A percentile compares a stretch with the other conserved stretches of the same genome.
Conservation (phyloP, 2,888 invertebrate species). For the Leptogaster cylindrica region DNA sequence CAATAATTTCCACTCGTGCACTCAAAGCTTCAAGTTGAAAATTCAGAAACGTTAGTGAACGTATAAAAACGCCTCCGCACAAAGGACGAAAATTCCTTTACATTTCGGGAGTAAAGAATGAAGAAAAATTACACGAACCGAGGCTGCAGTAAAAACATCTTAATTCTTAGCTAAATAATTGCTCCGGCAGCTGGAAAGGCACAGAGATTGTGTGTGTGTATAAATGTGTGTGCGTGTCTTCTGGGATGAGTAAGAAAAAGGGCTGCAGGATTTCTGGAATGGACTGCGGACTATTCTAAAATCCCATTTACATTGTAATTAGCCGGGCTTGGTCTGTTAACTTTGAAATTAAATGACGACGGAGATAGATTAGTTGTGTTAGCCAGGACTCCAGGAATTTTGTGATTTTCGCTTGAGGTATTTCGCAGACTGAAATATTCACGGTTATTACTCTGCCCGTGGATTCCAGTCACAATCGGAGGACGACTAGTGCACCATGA, state of each 20-base stretch:
- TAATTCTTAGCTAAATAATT: background rate
- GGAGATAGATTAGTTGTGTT: background rate
- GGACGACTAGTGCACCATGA: background rate
- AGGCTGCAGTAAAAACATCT: constrained; percentile 15
- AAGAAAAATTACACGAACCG: constrained; percentile 18
- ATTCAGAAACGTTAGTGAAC: too few species aligned
- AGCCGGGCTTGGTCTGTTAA: constrained; percentile 6
- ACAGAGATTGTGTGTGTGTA: background rate
- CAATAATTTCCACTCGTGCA: too few species aligned
- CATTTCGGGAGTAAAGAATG: too few species aligned
- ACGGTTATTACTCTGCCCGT: background rate
- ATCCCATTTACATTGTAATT: constrained; percentile 20
- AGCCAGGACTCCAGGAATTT: background rate
- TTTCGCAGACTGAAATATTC: too few species aligned
- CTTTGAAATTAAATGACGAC: background rate
- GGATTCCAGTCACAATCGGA: background rate
- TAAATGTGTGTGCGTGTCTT: background rate
- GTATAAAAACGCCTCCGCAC: too few species aligned
- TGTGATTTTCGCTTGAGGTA: background rate
- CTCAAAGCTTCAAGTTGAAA: too few species aligned
- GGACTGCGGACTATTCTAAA: too few species aligned
- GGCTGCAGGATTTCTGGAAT: background rate
- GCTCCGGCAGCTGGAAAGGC: background rate
- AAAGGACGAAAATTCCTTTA: too few species aligned
- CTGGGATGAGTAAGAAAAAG: background rate